Conservation (phyloP, 2,797 vertebrate genomes). For the Sebastiscus albofasciatus region DNA sequence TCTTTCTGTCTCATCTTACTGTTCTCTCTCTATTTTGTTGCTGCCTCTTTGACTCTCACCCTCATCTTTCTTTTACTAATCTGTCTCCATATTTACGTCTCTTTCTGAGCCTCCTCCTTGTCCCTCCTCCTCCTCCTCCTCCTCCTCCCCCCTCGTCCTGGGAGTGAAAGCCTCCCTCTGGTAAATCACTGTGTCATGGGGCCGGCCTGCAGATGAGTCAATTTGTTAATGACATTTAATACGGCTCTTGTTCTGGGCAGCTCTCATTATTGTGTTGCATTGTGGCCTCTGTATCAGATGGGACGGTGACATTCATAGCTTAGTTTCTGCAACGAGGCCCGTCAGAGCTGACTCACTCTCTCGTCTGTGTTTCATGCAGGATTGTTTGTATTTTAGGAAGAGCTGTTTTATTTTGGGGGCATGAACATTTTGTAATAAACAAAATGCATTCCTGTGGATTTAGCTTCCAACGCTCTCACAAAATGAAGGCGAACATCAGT, state of each 20-base stretch:
- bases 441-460: neutral
- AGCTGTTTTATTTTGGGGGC: neutral
- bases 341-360: constrained; percentile 50
- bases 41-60: neutral
- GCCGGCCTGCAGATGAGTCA: constrained; percentile 54
- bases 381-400: neutral
- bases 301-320: constrained; percentile 35
- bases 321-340: constrained; percentile 4
- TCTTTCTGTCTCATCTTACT: neutral
- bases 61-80: neutral
- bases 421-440: neutral
- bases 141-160: neutral
- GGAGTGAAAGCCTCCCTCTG: constrained; percentile 2
- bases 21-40: neutral
- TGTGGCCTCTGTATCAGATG: constrained; percentile 24
- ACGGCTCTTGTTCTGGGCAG: constrained; percentile 36
- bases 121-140: too few species aligned
- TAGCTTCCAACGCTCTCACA: neutral
- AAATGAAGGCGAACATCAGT: neutral
- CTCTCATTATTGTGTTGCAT: constrained; percentile 23
- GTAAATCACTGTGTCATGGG: constrained; percentile 36
- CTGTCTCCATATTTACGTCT: constrained; percentile 13
- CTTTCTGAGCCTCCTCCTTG: neutral
- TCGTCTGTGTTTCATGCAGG: neutral
- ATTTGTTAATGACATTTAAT: constrained; percentile 63